A percentile compares a stretch with the other conserved stretches of the same genome.
phyloP scores from a whole-genome alignment of 2,797 vertebrate genomes.

The Scomberomorus guttatus region DNA sequence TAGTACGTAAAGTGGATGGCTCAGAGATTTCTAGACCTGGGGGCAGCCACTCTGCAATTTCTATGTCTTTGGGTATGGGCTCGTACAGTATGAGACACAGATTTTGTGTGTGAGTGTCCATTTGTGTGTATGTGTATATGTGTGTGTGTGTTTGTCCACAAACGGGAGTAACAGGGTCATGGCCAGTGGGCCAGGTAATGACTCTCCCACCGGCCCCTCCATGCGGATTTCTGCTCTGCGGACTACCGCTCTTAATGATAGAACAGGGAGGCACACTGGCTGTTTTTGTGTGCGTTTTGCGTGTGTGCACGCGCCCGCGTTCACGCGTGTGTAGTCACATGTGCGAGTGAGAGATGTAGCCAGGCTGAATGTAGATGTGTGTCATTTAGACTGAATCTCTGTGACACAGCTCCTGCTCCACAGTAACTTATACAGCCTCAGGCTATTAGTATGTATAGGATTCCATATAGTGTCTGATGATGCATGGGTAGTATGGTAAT shows the following conservation, averaged over 20 bases:
- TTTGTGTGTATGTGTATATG: slow-evolving; percentile 22
- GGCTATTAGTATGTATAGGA: slow-evolving; percentile 70
- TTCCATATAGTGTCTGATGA: slow-evolving; percentile 64
- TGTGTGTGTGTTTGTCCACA: slow-evolving; percentile 57
- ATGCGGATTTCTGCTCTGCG: slow-evolving; percentile 73
- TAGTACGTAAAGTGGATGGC: slow-evolving; percentile 32
- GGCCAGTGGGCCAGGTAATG: slow-evolving; percentile 94
- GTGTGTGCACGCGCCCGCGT: slow-evolving; percentile 5
- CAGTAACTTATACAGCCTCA: slow-evolving; percentile 36
- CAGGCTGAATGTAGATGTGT: slow-evolving; percentile 47
- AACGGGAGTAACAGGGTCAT: slow-evolving; percentile 89
- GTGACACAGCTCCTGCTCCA: slow-evolving; percentile 45
- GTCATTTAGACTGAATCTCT: slow-evolving; percentile 53
- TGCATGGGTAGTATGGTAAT: slow-evolving; percentile 68
- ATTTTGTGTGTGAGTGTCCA: slow-evolving; percentile 20
- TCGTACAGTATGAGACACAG: slow-evolving; percentile 34
- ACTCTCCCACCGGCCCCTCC: slow-evolving; percentile 82
- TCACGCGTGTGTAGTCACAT: slow-evolving; percentile 29
- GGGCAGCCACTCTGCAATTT: slow-evolving; percentile 48
- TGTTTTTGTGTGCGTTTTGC: slow-evolving; percentile 21
- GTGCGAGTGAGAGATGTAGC: slow-evolving; percentile 34
- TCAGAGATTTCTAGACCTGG: slow-evolving; percentile 50
- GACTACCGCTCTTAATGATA: slow-evolving; percentile 75
- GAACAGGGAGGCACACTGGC: slow-evolving; percentile 40
- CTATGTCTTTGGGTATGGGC: slow-evolving; percentile 43